phyloP scores from a whole-genome alignment of 2,113 vertebrate genomes.

The Puntigrus tetrazona region DNA sequence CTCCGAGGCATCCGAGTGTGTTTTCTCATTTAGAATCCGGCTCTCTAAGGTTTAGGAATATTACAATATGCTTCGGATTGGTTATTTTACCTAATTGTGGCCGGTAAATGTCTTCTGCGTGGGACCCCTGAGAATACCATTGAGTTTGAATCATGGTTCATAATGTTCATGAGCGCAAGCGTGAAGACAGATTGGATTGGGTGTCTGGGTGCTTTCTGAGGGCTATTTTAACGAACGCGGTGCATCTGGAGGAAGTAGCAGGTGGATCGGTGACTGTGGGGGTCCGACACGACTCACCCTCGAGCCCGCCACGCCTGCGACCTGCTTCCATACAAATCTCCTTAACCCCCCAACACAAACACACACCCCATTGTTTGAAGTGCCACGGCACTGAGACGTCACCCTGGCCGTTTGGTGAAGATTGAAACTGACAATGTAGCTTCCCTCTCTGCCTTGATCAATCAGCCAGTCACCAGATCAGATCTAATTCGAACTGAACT shows the following conservation, averaged over 20 bases:
- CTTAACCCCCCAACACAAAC: conserved; percentile 27
- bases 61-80: background rate
- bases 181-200: conserved; percentile 53
- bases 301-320: background rate
- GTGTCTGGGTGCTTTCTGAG: conserved; percentile 4
- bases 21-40: conserved; percentile 28
- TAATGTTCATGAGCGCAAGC: conserved; percentile 7
- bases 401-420: conserved; percentile 24
- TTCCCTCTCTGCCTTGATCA: conserved; percentile 47
- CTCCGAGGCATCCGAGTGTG: conserved; percentile 16
- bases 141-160: background rate
- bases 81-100: conserved; percentile 27
- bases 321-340: conserved; percentile 18
- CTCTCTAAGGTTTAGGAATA: conserved; percentile 26
- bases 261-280: conserved; percentile 58
- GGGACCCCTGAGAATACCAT: background rate
- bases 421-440: conserved; percentile 47
- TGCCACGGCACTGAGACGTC: conserved; percentile 6
- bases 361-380: background rate
- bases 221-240: background rate
- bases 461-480: conserved; percentile 36
- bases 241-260: conserved; percentile 54
- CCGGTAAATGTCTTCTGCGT: background rate
- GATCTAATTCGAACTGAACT: conserved; percentile 40
- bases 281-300: background rate